These are phyloP conservation scores for Phortica magna DNA, from an alignment of 2,888 invertebrate genomes.

Conservation along the genomic window DNA sequence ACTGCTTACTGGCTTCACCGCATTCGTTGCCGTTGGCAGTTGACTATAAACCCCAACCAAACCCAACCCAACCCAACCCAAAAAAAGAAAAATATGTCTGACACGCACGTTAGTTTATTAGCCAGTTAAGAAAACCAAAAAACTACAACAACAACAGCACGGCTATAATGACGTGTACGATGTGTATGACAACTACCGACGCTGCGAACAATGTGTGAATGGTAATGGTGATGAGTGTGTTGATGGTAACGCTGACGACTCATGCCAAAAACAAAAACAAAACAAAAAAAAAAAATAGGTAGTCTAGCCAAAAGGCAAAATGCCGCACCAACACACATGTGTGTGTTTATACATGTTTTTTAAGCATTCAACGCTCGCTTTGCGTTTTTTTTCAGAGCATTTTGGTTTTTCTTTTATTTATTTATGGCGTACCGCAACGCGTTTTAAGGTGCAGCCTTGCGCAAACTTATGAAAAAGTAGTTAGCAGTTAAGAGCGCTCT, in stretches of 20 bases:
- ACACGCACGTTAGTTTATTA: slow-evolving; percentile 6
- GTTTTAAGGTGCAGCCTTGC: slow-evolving; percentile 33
- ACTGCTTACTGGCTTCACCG: neutral
- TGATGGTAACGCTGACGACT: neutral
- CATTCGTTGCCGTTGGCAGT: neutral
- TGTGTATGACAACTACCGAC: slow-evolving; percentile 1
- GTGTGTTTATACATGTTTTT: slow-evolving; percentile 10
- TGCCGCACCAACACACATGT: slow-evolving; percentile 10
- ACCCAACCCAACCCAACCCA: neutral
- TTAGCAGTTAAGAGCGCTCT: neutral
- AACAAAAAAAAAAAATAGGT: neutral
- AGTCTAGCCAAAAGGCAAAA: slow-evolving; percentile 25
- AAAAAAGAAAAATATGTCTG: neutral
- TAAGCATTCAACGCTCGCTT: neutral
- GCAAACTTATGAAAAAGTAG: slow-evolving; percentile 20
- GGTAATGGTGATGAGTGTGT: neutral
- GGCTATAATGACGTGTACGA: slow-evolving; percentile 21
- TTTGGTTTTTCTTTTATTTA: neutral
- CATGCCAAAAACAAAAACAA: neutral
- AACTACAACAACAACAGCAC: neutral
- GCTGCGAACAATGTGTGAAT: neutral
- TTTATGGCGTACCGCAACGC: slow-evolving; percentile 25
- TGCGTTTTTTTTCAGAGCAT: neutral
- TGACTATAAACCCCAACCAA: neutral
- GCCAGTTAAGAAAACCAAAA: neutral